These are phyloP conservation scores for Meta bourneti DNA, from an alignment of 2,888 invertebrate species.

Conservation along the genomic window DNA sequence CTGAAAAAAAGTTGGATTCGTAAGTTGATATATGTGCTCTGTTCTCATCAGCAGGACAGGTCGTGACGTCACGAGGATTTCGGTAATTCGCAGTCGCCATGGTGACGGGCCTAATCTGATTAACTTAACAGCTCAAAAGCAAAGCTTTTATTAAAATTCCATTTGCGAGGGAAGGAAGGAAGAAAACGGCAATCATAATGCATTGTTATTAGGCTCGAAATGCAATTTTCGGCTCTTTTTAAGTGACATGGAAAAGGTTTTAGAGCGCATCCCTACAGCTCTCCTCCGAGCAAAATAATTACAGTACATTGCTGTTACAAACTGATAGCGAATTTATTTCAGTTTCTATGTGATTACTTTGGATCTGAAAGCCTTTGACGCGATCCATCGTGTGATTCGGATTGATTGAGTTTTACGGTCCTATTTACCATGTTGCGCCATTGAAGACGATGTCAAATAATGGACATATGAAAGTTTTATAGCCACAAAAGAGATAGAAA, in stretches of 20 bases:
- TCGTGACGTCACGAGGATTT: neutral
- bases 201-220: neutral
- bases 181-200: constrained; percentile 7
- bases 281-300: neutral
- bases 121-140: constrained; percentile 43
- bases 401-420: too few species aligned
- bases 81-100: neutral
- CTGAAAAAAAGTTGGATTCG: too few species aligned
- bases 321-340: neutral
- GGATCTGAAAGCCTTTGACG: too few species aligned
- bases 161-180: neutral
- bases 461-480: too few species aligned
- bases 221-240: neutral
- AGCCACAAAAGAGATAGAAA: too few species aligned
- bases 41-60: neutral
- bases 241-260: neutral
- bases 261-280: neutral
- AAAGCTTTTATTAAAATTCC: constrained; percentile 54
- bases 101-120: constrained; percentile 42
- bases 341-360: neutral
- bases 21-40: too few species aligned
- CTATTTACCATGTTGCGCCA: too few species aligned
- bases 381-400: too few species aligned
- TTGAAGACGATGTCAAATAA: too few species aligned
- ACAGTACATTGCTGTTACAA: neutral